These are phyloP conservation scores for Gallinago solitaria DNA, from an alignment of 2,797 vertebrate species.

Conservation along the genomic window DNA sequence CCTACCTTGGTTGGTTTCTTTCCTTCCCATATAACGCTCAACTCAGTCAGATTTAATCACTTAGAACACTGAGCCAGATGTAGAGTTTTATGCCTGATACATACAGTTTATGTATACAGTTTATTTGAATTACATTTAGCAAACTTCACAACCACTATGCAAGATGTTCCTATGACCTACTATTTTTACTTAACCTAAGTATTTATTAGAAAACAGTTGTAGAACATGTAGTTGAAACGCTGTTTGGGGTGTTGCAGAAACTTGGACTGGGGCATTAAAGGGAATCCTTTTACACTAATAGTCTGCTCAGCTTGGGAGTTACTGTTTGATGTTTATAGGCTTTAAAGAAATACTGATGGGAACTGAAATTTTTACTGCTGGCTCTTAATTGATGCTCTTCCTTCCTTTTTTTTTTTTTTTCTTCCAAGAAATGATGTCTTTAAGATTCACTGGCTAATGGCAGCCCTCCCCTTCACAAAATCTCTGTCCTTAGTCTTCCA, in stretches of 20 bases:
- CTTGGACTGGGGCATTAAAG: background rate
- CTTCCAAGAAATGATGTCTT: conserved; percentile 82
- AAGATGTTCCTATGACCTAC: background rate
- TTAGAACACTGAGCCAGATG: background rate
- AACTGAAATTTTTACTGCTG: background rate
- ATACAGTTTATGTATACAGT: background rate
- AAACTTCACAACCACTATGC: background rate
- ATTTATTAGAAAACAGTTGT: background rate
- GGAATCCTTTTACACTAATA: background rate
- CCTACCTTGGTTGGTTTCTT: background rate
- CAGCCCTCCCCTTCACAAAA: conserved; percentile 88
- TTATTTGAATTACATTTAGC: background rate
- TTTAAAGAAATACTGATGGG: background rate
- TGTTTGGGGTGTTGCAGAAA: background rate
- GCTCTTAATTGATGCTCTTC: background rate
- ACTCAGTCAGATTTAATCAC: background rate
- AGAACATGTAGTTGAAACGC: background rate
- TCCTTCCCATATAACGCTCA: background rate
- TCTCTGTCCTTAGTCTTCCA: conserved; percentile 88
- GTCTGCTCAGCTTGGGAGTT: background rate
- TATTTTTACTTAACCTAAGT: background rate
- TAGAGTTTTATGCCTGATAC: background rate
- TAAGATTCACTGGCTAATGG: conserved; percentile 92
- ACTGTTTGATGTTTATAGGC: background rate
- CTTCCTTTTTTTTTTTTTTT: background rate